Evolutionary conservation across 2,797 vertebrate species (phyloP), one percentile per base, ranked within the genome.

Genomic region (Chelon auratus): DNA sequence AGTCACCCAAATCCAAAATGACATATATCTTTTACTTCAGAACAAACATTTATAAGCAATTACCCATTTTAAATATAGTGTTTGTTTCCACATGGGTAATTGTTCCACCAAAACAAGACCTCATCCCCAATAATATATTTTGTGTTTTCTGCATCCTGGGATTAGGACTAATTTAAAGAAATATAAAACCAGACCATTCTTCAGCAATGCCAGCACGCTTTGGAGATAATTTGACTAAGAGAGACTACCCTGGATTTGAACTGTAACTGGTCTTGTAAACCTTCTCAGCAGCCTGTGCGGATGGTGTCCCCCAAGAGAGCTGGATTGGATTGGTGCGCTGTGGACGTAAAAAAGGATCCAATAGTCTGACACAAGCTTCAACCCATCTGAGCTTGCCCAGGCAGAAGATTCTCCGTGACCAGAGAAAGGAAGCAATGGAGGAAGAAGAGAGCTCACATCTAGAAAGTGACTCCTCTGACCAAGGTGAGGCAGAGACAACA

Each of bases 391-490:
- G 68, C 53, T 90, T 91, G 70, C 64, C 88, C 24, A 85, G 85
- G 72, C 50, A 75, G 3, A 86, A 85, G 65, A 72, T 71, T 57
- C 76, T 75, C 14, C 89, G 83, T 14, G 82, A 78, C 52, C 91
- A 86, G 39, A 89, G 86, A 58, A 83, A 71, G 62, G 92, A 91
- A 37, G 76, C 76, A 5, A 66, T 68, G 15, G 88, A 91, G 57
- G 91, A 88, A 24, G 88, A 83, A 22, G 93, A 93, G 67, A 93
- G 91, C 51, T 93, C 93, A 0, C 91, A 90, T 5, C 84, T 82
- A 30, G 95, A 93, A 57, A 95, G 89, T 5, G 92, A 91, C 81
- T 94, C 92, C 17, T 94, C 93, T 14, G 92, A 94, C 63, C 92
- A 92, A 88, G 94, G 94, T 93, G 80, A 89, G 85, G 13, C 17